A percentile compares a stretch with the other conserved stretches of the same genome.
These are phyloP conservation scores for Brachynemurus nebulosus DNA, from an alignment of 2,888 invertebrate species.

Conservation along the genomic window DNA sequence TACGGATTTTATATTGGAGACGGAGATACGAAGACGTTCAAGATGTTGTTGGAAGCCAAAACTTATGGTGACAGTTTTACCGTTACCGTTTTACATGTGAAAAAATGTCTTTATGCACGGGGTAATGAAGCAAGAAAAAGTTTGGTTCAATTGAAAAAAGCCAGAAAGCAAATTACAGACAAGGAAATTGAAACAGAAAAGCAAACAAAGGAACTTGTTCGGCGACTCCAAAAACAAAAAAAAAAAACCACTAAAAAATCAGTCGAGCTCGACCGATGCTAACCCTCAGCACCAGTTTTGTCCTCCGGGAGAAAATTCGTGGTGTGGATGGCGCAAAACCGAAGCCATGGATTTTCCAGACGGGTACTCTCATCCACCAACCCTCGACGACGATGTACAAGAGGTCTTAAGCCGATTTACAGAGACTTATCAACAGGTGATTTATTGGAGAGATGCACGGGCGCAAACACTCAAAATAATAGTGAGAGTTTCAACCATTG, in stretches of 20 bases:
- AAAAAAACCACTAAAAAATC: constrained; percentile 11
- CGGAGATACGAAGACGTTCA: background rate
- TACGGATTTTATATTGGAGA: background rate
- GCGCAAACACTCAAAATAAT: constrained; percentile 17
- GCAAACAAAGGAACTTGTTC: too few relatives aligned
- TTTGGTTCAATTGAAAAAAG: constrained; percentile 10
- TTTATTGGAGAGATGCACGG: constrained; percentile 15
- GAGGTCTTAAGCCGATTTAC: constrained; percentile 14
- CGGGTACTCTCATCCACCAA: constrained; percentile 5
- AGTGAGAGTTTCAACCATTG: constrained; percentile 17
- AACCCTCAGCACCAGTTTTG: constrained; percentile 17
- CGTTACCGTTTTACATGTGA: constrained; percentile 9
- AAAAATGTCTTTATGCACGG: constrained; percentile 12
- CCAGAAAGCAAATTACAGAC: constrained; percentile 9
- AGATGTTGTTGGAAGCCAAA: background rate
- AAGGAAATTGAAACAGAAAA: too few relatives aligned
- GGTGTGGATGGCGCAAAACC: constrained; percentile 18
- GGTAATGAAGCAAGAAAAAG: constrained; percentile 12
- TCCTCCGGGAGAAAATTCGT: constrained; percentile 15
- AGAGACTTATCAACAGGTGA: background rate
- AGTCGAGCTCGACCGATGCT: constrained; percentile 15
- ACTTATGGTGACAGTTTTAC: constrained; percentile 12
- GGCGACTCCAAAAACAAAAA: constrained; percentile 9
- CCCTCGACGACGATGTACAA: constrained; percentile 10
- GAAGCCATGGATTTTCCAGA: background rate